A percentile compares a stretch with the other conserved stretches of the same genome.
Conservation (phyloP, 2,888 invertebrate species). For the Agrotis ipsilon region DNA sequence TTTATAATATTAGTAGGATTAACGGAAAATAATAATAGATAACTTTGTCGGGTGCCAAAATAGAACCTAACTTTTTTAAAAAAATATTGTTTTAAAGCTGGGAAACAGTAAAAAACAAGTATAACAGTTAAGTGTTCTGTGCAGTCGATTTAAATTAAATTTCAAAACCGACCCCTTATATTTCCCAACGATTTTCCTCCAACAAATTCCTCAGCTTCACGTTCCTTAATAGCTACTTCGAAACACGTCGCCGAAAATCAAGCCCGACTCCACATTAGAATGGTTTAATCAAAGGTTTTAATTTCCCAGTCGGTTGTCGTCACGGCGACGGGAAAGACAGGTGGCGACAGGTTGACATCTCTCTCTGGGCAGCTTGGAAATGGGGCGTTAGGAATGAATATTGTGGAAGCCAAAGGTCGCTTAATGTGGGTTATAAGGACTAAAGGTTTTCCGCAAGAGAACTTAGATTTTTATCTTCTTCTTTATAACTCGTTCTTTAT, state of each 20-base stretch:
- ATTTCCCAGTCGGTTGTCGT: conserved; percentile 72
- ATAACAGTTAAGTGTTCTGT: not conserved
- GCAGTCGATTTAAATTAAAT: too few relatives aligned
- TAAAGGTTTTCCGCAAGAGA: too few relatives aligned
- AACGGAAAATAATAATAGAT: not conserved
- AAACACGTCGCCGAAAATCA: conserved; percentile 27
- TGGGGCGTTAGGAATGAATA: conserved; percentile 30
- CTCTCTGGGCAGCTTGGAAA: conserved; percentile 48
- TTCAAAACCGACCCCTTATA: not conserved
- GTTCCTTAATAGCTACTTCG: conserved; percentile 1
- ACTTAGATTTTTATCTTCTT: too few relatives aligned
- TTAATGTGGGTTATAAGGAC: conserved; percentile 6
- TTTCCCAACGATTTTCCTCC: conserved; percentile 2
- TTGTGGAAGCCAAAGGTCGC: conserved; percentile 32
- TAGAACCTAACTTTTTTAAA: too few relatives aligned
- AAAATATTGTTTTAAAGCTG: too few relatives aligned
- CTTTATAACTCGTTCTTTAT: too few relatives aligned
- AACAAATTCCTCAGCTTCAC: not conserved
- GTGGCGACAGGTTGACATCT: conserved; percentile 70
- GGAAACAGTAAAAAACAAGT: too few relatives aligned
- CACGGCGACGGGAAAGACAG: conserved; percentile 59
- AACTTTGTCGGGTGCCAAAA: not conserved
- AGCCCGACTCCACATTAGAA: conserved; percentile 56
- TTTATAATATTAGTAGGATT: too few relatives aligned
- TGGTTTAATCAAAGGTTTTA: conserved; percentile 72